These are phyloP conservation scores for Heterodera filipjevi DNA, from an alignment of 2,888 invertebrate genomes.

Conservation along the genomic window DNA sequence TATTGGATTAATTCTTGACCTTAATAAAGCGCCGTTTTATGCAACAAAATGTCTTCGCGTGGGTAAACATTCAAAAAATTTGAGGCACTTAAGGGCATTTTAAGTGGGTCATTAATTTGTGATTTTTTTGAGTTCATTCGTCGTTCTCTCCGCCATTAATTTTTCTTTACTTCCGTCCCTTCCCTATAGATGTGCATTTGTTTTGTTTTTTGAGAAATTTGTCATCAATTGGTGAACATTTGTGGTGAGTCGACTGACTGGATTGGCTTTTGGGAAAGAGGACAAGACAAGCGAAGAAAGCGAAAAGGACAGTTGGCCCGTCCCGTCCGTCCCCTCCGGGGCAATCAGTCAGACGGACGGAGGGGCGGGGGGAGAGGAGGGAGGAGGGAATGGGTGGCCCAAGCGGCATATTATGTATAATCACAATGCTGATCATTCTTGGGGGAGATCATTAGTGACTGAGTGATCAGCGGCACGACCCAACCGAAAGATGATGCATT, in stretches of 20 bases:
- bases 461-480: not conserved
- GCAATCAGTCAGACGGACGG: not conserved
- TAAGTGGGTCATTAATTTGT: conserved; percentile 7
- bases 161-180: not conserved
- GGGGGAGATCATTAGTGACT: not conserved
- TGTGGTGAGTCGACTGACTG: not conserved
- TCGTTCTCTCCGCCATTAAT: conserved; percentile 7
- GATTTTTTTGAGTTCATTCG: not conserved
- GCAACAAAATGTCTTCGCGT: conserved; percentile 3
- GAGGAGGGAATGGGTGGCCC: no score
- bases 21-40: not conserved
- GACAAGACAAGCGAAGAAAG: no score
- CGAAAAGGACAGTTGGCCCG: not conserved
- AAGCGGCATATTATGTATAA: no score
- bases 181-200: not conserved
- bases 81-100: not conserved
- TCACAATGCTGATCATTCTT: not conserved
- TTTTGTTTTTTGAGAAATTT: conserved; percentile 2
- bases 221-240: not conserved
- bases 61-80: not conserved
- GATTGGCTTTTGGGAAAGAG: not conserved
- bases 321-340: not conserved
- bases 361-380: not conserved
- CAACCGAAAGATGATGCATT: not conserved
- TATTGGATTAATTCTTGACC: not conserved